Evolutionary conservation across 1,140 invertebrate genomes (phyloP), one percentile per base, ranked within the genome.

Genomic region (Pachypeltis micranthus): DNA sequence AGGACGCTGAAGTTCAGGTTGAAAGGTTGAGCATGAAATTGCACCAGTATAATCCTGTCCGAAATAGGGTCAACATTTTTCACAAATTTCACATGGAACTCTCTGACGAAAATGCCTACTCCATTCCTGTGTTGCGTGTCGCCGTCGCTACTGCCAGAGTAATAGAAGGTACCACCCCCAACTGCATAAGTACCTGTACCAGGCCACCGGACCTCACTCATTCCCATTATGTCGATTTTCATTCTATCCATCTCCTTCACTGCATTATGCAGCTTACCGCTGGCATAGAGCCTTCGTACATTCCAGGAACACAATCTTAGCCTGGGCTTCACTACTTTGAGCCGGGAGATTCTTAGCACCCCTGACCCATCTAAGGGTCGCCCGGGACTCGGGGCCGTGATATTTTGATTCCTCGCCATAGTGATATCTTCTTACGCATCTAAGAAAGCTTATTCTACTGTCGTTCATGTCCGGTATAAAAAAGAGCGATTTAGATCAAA

Each of bases 121-220:
- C 62, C 62, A 39, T 63, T 31, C 44, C 14, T 14, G 27, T 59
- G 14, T 16, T 39, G 7, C 7, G 7, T 7, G 19, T 27, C 3
- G 14, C 21, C 59, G 24, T 58, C 39, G n/a, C n/a, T n/a, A n/a
- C n/a, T n/a, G 28, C 66, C 66, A 39, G 58, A 29, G 54, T 59
- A 67, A 26, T 63, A 60, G 25, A 67, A 23, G 25, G 27, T 51
- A 26, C 25, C 51, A 21, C 61, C 29, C 21, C 34, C 59, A 27
- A 29, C 63, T 31, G 27, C 26, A 7, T 54, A 29, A 44, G 25
- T 14, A 23, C 66, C 66, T 10, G 28, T 28, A 19, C 60, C 64
- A 62, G 62, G 65, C 66, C 59, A 65, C 64, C 62, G 63, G 51
- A 66, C 31, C 63, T 68, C 64, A 64, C 64, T 65, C 39, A 67